Conservation (phyloP, 2,888 invertebrate species). For the Papilio gigon region DNA sequence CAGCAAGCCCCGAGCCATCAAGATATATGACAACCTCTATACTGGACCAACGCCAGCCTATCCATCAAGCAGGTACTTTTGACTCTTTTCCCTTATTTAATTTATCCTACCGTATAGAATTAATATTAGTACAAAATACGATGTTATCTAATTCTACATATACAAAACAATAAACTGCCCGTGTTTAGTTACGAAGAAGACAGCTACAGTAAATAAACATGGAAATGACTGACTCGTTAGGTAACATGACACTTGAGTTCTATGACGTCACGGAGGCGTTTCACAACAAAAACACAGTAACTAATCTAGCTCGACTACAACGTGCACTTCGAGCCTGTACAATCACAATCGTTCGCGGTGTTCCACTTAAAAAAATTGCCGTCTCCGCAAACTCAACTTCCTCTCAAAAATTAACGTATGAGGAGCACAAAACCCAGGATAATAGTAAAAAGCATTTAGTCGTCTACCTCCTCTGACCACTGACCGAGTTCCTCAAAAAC, state of each 20-base stretch:
- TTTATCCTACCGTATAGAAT: slow-evolving; percentile 33
- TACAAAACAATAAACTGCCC: not conserved
- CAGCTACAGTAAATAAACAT: not conserved
- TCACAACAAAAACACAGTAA: not conserved
- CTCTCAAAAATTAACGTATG: too few species aligned
- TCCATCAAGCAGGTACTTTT: slow-evolving; percentile 57
- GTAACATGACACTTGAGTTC: not conserved
- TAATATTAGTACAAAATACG: slow-evolving; percentile 11
- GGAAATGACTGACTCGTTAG: not conserved
- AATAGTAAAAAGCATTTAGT: too few species aligned
- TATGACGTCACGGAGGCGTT: not conserved
- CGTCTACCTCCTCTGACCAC: too few species aligned
- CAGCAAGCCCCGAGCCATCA: too few species aligned
- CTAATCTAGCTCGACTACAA: not conserved
- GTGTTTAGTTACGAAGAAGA: not conserved
- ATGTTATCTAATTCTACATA: slow-evolving; percentile 1
- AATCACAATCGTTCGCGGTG: too few species aligned
- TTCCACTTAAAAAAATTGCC: too few species aligned
- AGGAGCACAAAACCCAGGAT: too few species aligned
- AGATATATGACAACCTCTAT: too few species aligned
- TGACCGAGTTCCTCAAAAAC: too few species aligned
- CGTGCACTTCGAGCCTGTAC: not conserved
- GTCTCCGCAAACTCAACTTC: too few species aligned
- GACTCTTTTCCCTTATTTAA: slow-evolving; percentile 53
- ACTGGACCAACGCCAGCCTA: slow-evolving; percentile 25